Evolutionary conservation across 2,113 vertebrate genomes (phyloP), one percentile per base, ranked within the genome.

Genomic region (Tinamus guttatus): DNA sequence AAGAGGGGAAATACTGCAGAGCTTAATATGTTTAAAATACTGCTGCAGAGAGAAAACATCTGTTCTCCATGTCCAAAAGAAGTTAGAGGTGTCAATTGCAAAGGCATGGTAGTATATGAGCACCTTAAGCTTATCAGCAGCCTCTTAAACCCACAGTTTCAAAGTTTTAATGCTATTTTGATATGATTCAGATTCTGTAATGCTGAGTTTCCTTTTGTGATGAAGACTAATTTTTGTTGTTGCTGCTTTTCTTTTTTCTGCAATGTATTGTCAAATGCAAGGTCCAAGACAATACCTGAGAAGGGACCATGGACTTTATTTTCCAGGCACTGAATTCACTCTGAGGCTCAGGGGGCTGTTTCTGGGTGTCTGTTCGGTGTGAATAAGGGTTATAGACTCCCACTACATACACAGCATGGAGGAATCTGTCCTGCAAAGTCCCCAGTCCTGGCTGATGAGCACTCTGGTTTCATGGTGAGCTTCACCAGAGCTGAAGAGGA

Each of bases 381-480:
- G 51, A 34, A 2, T 4, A 69, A 79, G 45, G 27, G 25, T 41
- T 51, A 20, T 11, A n/a, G 27, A 24, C 28, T 69, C 21, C 27
- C 13, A 22, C 28, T 28, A 28, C 22, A 13, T 13, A 21, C 38
- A n/a, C 43, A 41, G 38, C 45, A n/a, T 0, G 4, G 54, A 83
- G 34, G 3, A 58, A 63, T 32, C 27, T 16, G 12, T 45, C 63
- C 25, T 38, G 21, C 21, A 76, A 24, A 74, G 68, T 40, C 1
- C 9, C 49, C 0, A 0, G n/a, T 24, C 11, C 13, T 6, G 9
- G n/a, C 32, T 59, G 10, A 4, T 0, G 1, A 11, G 38, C 4
- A 21, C 27, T 81, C n/a, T 18, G 2, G 0, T 70, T 76, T 49
- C 3, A 1, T 30, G 5, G 3, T 14, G 32, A 28, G 38, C 3